These are phyloP conservation scores for Idaea dimidiata DNA, from an alignment of 2,888 invertebrate genomes.

Conservation along the genomic window DNA sequence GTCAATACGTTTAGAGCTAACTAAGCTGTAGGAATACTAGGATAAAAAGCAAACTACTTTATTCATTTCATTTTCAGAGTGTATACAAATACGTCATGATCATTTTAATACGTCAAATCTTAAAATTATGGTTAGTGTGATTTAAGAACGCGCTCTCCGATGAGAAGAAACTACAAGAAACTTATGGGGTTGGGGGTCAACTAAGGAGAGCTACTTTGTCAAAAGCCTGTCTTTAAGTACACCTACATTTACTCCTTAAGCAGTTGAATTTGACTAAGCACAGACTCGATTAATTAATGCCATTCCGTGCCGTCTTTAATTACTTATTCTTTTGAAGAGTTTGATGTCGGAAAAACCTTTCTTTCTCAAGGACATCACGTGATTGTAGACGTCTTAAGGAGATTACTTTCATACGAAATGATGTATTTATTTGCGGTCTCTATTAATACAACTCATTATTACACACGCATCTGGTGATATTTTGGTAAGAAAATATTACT, in stretches of 20 bases:
- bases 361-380: slow-evolving; percentile 7
- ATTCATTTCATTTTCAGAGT: too few relatives aligned
- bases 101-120: too few relatives aligned
- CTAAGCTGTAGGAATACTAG: too few relatives aligned
- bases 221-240: too few relatives aligned
- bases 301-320: slow-evolving; percentile 19
- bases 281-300: slow-evolving; percentile 16
- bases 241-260: not conserved
- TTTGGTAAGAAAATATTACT: not conserved
- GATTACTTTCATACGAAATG: slow-evolving; percentile 3
- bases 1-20: too few relatives aligned
- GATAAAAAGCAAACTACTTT: too few relatives aligned
- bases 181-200: too few relatives aligned
- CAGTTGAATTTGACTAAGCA: not conserved
- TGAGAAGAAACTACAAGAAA: too few relatives aligned
- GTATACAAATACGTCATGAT: too few relatives aligned
- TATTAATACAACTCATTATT: not conserved
- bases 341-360: slow-evolving; percentile 7
- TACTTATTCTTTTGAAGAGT: slow-evolving; percentile 20
- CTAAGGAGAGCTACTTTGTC: too few relatives aligned
- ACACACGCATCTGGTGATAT: not conserved
- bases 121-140: too few relatives aligned
- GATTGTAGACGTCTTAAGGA: not conserved
- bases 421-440: not conserved
- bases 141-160: too few relatives aligned